Percentiles rank a stretch among this genome's conserved stretches.
Evolutionary conservation across 2,888 invertebrate species (phyloP).

Genomic region (Charanyca ferruginea): DNA sequence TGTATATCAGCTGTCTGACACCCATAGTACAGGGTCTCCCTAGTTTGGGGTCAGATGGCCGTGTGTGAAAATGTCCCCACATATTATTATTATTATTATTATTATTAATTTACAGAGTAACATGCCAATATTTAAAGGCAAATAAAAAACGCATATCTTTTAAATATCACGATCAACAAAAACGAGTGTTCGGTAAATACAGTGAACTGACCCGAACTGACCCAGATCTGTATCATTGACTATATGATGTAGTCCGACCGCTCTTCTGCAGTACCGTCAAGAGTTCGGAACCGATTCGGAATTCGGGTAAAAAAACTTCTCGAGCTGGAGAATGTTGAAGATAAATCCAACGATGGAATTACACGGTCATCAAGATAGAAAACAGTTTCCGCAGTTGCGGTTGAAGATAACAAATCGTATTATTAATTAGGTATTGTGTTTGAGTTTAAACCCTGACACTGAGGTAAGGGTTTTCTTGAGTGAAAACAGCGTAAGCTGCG

Average conservation of each 20-base stretch:
- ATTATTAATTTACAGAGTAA: constrained; percentile 1
- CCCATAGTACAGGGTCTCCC: too few relatives aligned
- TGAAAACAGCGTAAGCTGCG: too few relatives aligned
- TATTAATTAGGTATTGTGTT: too few relatives aligned
- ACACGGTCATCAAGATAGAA: neutral
- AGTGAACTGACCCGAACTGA: constrained; percentile 48
- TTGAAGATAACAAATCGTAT: neutral
- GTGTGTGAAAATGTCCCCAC: too few relatives aligned
- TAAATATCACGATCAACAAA: constrained; percentile 39
- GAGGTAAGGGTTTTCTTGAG: too few relatives aligned
- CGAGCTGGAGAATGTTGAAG: constrained; percentile 3
- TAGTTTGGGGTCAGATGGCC: too few relatives aligned
- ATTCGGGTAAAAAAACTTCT: constrained; percentile 17
- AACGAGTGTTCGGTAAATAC: constrained; percentile 55
- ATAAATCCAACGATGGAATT: neutral
- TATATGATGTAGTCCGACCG: constrained; percentile 52
- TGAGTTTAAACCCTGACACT: too few relatives aligned
- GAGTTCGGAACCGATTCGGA: constrained; percentile 22
- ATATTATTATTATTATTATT: too few relatives aligned
- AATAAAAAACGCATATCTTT: constrained; percentile 16
- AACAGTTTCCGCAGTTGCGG: neutral
- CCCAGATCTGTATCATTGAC: constrained; percentile 58
- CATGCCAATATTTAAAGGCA: constrained; percentile 1
- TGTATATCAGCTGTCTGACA: too few relatives aligned
- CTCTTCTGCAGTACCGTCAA: constrained; percentile 37